phyloP scores from a whole-genome alignment of 1,140 invertebrate genomes.

The Paraescarpia echinospica region DNA sequence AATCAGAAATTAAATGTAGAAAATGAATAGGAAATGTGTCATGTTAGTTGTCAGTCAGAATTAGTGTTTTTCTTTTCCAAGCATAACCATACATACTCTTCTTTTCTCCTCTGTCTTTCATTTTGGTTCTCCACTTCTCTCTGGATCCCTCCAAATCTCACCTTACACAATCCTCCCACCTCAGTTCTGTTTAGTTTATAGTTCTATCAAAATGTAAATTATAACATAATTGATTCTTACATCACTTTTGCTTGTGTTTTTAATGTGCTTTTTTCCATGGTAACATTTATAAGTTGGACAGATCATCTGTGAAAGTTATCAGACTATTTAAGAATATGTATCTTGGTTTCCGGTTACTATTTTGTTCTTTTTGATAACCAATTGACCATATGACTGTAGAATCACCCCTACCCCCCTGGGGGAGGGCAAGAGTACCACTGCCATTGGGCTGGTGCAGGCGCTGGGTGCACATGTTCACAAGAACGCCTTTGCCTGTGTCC shows the following conservation, averaged over 20 bases:
- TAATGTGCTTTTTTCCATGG: background rate
- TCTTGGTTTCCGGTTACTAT: background rate
- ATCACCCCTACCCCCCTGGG: slow-evolving; percentile 97
- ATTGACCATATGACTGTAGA: slow-evolving; percentile 53
- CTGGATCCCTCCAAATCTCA: too few species aligned
- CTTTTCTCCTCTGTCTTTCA: too few species aligned
- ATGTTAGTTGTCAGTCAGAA: too few species aligned
- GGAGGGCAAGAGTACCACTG: slow-evolving; percentile 96
- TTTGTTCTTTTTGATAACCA: background rate
- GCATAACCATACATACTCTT: too few species aligned
- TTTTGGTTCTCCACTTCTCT: too few species aligned
- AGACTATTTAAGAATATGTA: background rate
- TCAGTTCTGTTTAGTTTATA: too few species aligned
- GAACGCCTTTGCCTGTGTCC: slow-evolving; percentile 90
- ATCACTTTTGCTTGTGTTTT: background rate
- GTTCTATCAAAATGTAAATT: too few species aligned
- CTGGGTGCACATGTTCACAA: slow-evolving; percentile 79
- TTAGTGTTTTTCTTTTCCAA: too few species aligned
- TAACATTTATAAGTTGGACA: background rate
- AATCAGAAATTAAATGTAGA: too few species aligned
- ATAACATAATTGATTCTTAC: background rate
- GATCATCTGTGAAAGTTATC: background rate
- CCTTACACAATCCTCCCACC: too few species aligned
- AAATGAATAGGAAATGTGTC: too few species aligned
- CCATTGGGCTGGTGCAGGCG: slow-evolving; percentile 91